Evolutionary conservation across 2,888 invertebrate species (phyloP), one percentile per base, ranked within the genome.

Genomic region (Agapetus fuscipes): DNA sequence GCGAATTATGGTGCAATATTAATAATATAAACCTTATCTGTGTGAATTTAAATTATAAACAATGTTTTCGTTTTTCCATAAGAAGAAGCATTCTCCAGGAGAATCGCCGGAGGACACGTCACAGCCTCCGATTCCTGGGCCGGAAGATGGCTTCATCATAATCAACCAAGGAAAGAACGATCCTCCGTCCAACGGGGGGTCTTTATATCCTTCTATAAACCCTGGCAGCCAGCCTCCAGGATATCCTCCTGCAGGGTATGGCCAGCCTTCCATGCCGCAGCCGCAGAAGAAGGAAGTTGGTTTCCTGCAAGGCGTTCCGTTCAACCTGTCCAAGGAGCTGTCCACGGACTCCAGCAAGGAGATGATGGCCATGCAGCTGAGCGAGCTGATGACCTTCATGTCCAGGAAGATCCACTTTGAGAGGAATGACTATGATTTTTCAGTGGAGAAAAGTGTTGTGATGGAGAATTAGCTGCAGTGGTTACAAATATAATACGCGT

Each of bases 231-330:
- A 4, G 5, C 31, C 17, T 3, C n/a, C 15, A 10, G 24, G 15
- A 7, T 25, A 13, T 15, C 33, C 9, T 31, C 36, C 15, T 6
- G 4, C 4, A 4, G 20, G 20, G 9, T 20, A 20, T 9, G 5
- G 5, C 5, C 20, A 20, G 20, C 34, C 34, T 7, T 17, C 28
- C 1, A 30, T 36, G n/a, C 43, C 43, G 2, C 25, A 40, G n/a
- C 16, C 34, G 9, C 39, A 31, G 3, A 47, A 39, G 32, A 47
- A 45, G 25, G 48, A 48, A 42, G 33, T 37, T 10, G 54, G 51
- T 53, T 72, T 74, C 46, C 54, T 76, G 5, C 69, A 65, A 50
- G 71, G 68, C 24, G 72, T 76, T 1, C 76, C 75, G 1, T 76
- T 76, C 48, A 56, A 64, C 12, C 51, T 76, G 46, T 65, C 65